phyloP scores from a whole-genome alignment of 2,113 vertebrate genomes.

The Anguilla japonica region DNA sequence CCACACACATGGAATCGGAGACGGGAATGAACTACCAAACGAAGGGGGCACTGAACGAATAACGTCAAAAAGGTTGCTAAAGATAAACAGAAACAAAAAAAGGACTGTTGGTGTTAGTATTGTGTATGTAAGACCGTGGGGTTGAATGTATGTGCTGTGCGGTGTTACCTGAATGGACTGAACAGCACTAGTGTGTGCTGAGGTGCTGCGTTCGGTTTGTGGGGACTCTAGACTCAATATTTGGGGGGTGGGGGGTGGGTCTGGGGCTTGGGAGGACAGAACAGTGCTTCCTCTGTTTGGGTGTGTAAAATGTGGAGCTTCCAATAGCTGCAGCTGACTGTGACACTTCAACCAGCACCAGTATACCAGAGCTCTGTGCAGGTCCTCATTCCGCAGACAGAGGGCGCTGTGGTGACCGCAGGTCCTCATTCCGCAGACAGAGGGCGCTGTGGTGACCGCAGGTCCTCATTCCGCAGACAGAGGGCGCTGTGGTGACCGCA shows the following conservation, averaged over 20 bases:
- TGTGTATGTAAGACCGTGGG: constrained; percentile 29
- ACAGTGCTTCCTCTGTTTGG: background rate
- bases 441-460: constrained; percentile 49
- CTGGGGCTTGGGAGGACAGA: background rate
- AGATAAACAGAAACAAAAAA: constrained; percentile 7
- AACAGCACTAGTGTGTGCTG: background rate
- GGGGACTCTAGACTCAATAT: background rate
- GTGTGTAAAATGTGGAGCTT: background rate
- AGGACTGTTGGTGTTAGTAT: constrained; percentile 23
- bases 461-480: constrained; percentile 45
- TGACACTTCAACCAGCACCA: background rate
- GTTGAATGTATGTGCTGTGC: constrained; percentile 31
- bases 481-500: constrained; percentile 49
- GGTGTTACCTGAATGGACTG: background rate
- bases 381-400: constrained; percentile 45
- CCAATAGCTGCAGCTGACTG: background rate
- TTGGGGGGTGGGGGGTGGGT: background rate
- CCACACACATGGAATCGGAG: background rate
- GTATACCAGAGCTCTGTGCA: constrained; percentile 32
- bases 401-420: constrained; percentile 49
- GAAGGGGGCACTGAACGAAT: constrained; percentile 26
- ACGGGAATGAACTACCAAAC: constrained; percentile 12
- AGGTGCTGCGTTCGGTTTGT: background rate
- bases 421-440: constrained; percentile 45
- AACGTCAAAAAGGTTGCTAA: constrained; percentile 29